These are phyloP conservation scores for Dryadula phaetusa DNA, from an alignment of 2,888 invertebrate species.

Conservation along the genomic window DNA sequence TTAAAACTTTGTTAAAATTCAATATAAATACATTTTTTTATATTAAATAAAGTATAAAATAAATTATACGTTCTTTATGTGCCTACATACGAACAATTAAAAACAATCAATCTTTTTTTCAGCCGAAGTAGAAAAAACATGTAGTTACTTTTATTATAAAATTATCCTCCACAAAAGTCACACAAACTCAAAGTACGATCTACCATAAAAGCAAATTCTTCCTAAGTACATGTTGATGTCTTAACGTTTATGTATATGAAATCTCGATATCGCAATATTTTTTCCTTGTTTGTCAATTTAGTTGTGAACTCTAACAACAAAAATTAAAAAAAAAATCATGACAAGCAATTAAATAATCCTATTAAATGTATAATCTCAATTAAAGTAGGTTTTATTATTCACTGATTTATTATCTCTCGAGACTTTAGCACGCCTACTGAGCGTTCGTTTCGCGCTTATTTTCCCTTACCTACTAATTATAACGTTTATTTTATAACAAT, in stretches of 20 bases:
- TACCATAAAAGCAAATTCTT: not conserved
- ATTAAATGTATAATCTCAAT: not conserved
- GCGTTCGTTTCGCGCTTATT: not conserved
- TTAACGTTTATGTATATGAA: not conserved
- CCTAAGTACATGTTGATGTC: not conserved
- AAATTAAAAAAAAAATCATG: not conserved
- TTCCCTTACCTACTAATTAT: too few relatives aligned
- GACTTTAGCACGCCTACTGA: not conserved
- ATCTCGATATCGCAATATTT: not conserved
- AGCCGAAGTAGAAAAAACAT: not conserved
- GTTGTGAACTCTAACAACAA: not conserved
- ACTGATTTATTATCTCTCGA: not conserved
- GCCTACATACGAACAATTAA: too few relatives aligned
- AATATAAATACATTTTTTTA: too few relatives aligned
- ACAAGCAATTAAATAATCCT: not conserved
- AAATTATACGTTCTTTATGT: too few relatives aligned
- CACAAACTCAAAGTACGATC: not conserved
- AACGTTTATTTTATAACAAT: too few relatives aligned
- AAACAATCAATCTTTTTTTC: too few relatives aligned
- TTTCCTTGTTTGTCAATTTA: not conserved
- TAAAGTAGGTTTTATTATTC: not conserved
- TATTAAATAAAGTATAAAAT: too few relatives aligned
- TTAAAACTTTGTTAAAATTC: too few relatives aligned
- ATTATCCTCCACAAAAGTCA: not conserved
- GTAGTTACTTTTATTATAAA: not conserved